A percentile compares a stretch with the other conserved stretches of the same genome.
Conservation (phyloP, 2,113 vertebrate genomes). For the Tylochromis polylepis region DNA sequence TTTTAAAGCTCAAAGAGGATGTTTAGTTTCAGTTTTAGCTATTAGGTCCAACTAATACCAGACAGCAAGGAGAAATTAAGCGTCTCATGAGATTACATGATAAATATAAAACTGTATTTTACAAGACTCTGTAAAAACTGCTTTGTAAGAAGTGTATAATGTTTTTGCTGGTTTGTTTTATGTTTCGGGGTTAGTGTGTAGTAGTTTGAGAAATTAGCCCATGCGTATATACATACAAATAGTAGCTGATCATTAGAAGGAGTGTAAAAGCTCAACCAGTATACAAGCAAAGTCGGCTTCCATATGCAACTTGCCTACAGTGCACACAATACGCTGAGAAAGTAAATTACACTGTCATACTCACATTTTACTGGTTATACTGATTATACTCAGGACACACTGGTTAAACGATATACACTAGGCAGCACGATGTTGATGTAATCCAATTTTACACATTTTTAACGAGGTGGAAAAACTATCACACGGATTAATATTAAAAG, state of each 20-base stretch:
- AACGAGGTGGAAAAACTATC: neutral
- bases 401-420: neutral
- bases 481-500: neutral
- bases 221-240: neutral
- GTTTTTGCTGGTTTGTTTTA: neutral
- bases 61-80: neutral
- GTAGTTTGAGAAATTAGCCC: neutral
- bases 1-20: neutral
- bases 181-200: neutral
- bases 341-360: neutral
- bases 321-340: neutral
- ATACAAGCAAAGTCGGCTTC: rapidly evolving
- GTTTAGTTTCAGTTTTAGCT: neutral
- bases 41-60: neutral
- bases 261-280: neutral
- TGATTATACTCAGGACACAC: neutral
- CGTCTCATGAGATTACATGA: neutral
- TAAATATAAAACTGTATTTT: neutral
- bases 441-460: neutral
- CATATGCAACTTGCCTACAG: neutral
- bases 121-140: neutral
- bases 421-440: neutral
- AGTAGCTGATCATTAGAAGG: neutral
- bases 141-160: neutral
- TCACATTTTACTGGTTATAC: neutral